Evolutionary conservation across 1,140 invertebrate genomes (phyloP), one percentile per base, ranked within the genome.

Genomic region (Orius laevigatus): DNA sequence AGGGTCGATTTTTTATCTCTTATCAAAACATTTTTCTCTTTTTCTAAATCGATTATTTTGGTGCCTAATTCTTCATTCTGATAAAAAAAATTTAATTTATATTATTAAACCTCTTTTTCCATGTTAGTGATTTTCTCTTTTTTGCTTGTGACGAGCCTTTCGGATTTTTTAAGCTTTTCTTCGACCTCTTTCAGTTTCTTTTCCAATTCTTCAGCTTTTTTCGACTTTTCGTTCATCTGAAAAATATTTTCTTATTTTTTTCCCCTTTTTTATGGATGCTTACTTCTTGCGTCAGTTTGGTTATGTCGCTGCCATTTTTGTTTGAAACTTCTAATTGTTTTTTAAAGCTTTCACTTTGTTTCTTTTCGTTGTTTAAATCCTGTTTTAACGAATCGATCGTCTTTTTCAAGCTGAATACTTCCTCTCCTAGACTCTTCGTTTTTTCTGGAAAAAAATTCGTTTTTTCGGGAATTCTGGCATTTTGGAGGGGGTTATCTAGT

Each of bases 51-150:
- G 8, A 50, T 40, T 20, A 53, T 18, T 34, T 53, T 53, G 6
- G 18, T 46, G 12, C 44, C 44, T 9, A 51, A 16, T 35, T 46
- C 49, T 46, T 42, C 32, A 20, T 40, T 44, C 49, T 51, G 41
- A 36, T 47, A 43, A 18, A 14, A 33, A 9, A 5, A 15, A 4
- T 6, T 43, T 43, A 43, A 16, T 3, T 5, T 43, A 43, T 43
- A 14, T 15, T 46, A 46, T 46, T 11, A 31, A 51, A 55, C 55
- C 51, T 75, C 72, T 66, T 70, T 71, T 60, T 76, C 72, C 54
- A 76, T 61, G 60, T 73, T 71, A 25, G 68, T 57, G 20, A 75
- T 67, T 57, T 71, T 68, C 49, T 75, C 72, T 61, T 75, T 78
- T 46, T 72, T 69, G 10, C 66, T 60, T 19, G 60, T 60, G 34